Conservation (phyloP, 2,113 vertebrate genomes). For the Syngnathus typhle region DNA sequence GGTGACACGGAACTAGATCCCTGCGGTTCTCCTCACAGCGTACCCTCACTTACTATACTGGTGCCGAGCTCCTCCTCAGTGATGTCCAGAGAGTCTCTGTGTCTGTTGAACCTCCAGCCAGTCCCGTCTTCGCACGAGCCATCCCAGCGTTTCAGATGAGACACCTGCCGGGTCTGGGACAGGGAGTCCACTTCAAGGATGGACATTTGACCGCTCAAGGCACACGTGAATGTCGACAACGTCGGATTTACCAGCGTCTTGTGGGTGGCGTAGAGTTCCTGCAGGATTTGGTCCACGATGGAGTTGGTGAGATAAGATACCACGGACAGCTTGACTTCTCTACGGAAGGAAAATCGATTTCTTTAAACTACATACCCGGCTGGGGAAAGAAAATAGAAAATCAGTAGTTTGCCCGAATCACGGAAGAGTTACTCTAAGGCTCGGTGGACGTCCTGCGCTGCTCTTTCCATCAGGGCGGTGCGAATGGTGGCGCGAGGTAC, state of each 20-base stretch:
- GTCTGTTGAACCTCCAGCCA: conserved; percentile 61
- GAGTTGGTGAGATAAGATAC: conserved; percentile 88
- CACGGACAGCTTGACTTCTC: conserved; percentile 84
- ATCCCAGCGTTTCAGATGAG: conserved; percentile 63
- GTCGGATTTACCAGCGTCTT: conserved; percentile 76
- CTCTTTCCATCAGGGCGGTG: conserved; percentile 71
- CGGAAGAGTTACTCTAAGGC: conserved; percentile 67
- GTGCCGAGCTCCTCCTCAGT: conserved; percentile 68
- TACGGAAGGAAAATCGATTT: conserved; percentile 41
- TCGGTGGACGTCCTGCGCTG: conserved; percentile 83
- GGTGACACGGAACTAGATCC: not conserved
- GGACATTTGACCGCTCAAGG: not conserved
- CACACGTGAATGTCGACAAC: conserved; percentile 29
- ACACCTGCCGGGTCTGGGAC: conserved; percentile 63
- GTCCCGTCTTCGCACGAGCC: conserved; percentile 56
- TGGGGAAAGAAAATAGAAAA: too few species aligned
- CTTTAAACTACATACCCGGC: not conserved
- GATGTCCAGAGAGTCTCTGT: conserved; percentile 70
- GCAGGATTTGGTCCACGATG: conserved; percentile 84
- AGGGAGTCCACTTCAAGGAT: not conserved
- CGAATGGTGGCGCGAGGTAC: conserved; percentile 83
- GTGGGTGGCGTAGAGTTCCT: conserved; percentile 81
- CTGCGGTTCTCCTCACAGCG: not conserved
- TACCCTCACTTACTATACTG: conserved; percentile 63
- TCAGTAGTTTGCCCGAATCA: too few species aligned